phyloP scores from a whole-genome alignment of 2,797 vertebrate species.

The Peromyscus eremicus region DNA sequence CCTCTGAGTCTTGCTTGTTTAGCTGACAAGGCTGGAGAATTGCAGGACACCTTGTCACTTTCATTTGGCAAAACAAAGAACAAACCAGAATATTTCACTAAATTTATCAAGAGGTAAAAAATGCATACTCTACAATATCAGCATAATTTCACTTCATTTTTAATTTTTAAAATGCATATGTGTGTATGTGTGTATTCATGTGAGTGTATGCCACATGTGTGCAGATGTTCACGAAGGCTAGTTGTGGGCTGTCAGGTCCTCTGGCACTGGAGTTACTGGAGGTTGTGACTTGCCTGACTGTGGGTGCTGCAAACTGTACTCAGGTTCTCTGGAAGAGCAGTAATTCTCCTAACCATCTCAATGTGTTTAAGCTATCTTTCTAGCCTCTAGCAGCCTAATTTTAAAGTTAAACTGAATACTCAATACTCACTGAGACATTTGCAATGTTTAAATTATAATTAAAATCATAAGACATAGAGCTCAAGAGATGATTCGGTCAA shows the following conservation, averaged over 20 bases:
- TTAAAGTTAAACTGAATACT: not conserved
- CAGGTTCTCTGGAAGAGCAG: not conserved
- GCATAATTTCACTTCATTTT: constrained; percentile 8
- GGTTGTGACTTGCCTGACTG: not conserved
- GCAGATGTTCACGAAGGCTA: not conserved
- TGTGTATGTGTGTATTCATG: not conserved
- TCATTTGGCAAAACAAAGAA: not conserved
- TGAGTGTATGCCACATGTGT: not conserved
- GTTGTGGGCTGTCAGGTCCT: not conserved
- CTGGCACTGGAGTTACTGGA: not conserved
- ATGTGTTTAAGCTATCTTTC: not conserved
- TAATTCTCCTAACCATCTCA: not conserved
- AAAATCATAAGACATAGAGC: not conserved
- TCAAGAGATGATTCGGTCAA: not conserved
- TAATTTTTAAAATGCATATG: not conserved
- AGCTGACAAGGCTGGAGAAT: not conserved
- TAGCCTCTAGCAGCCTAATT: not conserved
- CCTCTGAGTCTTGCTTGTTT: not conserved
- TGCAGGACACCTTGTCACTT: not conserved
- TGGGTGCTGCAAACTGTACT: not conserved
- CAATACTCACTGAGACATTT: not conserved
- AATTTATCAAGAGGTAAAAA: not conserved
- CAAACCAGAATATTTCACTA: not conserved
- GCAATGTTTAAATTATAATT: not conserved
- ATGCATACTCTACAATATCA: not conserved